Conservation (phyloP, 2,113 vertebrate species). For the Chroicocephalus ridibundus region DNA sequence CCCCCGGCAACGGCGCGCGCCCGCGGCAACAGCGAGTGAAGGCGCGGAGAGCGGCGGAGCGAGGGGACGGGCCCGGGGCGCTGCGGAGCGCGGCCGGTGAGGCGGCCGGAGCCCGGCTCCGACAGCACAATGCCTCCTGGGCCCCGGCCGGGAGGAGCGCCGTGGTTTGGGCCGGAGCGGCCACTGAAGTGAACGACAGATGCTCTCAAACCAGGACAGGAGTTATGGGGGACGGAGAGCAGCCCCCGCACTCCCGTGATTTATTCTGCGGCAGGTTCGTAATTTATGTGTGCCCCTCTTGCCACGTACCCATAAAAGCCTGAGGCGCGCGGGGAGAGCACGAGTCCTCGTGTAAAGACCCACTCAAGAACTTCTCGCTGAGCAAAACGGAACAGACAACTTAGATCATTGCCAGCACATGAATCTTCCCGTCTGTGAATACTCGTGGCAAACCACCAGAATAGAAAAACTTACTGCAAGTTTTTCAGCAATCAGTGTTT, state of each 20-base stretch:
- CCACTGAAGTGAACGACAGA: neutral
- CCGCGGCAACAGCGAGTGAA: neutral
- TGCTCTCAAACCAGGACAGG: neutral
- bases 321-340: fast-evolving
- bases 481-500: neutral
- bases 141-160: neutral
- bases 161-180: neutral
- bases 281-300: fast-evolving
- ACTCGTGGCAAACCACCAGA: neutral
- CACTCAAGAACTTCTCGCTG: fast-evolving
- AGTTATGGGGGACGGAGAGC: neutral
- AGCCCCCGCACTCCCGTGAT: fast-evolving
- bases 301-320: fast-evolving
- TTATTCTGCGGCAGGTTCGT: fast-evolving
- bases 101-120: neutral
- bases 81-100: neutral
- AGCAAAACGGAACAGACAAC: neutral
- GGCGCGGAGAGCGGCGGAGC: neutral
- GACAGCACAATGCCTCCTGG: neutral
- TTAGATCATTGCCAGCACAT: fast-evolving
- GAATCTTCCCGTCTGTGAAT: fast-evolving
- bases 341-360: fast-evolving
- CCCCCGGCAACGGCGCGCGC: neutral
- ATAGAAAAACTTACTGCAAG: neutral
- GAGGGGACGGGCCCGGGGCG: neutral